phyloP scores from a whole-genome alignment of 2,888 invertebrate species.

The Drosophila ezoana region DNA sequence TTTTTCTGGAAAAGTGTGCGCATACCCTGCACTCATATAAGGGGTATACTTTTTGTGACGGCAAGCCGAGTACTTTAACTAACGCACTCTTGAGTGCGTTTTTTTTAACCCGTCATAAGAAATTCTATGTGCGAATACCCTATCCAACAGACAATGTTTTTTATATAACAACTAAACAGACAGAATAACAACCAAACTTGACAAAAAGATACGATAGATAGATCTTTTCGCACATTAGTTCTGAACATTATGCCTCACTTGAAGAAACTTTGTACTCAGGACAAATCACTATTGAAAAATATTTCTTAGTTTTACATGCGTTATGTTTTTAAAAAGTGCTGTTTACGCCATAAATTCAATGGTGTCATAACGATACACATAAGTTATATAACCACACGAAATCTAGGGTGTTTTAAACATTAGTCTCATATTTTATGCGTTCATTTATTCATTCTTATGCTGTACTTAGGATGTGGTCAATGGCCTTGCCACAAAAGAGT shows the following conservation, averaged over 20 bases:
- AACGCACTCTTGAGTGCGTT: background rate
- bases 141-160: too few species aligned
- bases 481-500: constrained; percentile 15
- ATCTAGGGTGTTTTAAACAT: constrained; percentile 4
- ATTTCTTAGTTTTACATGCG: too few species aligned
- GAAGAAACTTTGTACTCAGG: too few species aligned
- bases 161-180: too few species aligned
- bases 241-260: too few species aligned
- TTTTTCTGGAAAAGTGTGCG: constrained; percentile 20
- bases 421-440: constrained; percentile 1
- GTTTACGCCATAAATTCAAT: background rate
- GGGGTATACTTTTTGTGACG: background rate
- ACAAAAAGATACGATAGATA: background rate
- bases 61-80: background rate
- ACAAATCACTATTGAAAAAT: too few species aligned
- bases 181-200: too few species aligned
- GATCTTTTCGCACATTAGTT: background rate
- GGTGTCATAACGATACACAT: background rate
- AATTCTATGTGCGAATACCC: background rate
- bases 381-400: background rate
- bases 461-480: constrained; percentile 13
- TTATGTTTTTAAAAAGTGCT: background rate
- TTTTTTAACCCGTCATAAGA: background rate
- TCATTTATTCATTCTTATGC: constrained; percentile 1
- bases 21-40: constrained; percentile 13